These are phyloP conservation scores for Drosophila novamexicana DNA, from an alignment of 1,140 invertebrate species.

Conservation along the genomic window DNA sequence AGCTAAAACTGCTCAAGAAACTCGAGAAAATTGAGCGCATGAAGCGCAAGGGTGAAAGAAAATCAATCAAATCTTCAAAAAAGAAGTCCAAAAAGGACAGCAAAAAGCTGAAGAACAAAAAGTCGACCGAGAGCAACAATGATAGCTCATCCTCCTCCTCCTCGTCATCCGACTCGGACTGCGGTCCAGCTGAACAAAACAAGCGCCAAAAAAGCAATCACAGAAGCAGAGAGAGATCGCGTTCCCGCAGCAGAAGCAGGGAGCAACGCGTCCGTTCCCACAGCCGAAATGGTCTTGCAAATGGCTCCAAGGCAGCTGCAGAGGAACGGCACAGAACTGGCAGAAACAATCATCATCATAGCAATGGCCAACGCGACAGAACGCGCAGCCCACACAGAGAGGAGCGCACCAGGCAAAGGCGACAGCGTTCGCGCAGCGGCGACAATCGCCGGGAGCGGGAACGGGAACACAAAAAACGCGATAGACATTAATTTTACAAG, in stretches of 20 bases:
- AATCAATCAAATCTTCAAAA: slow-evolving; percentile 30
- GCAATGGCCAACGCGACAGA: slow-evolving; percentile 33
- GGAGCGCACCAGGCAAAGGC: slow-evolving; percentile 33
- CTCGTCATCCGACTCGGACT: slow-evolving; percentile 45
- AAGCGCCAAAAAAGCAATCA: slow-evolving; percentile 20
- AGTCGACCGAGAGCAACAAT: slow-evolving; percentile 7
- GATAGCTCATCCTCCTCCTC: slow-evolving; percentile 36
- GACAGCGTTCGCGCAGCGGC: slow-evolving; percentile 23
- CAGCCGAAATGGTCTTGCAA: slow-evolving; percentile 7
- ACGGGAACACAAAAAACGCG: slow-evolving; percentile 35
- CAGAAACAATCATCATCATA: slow-evolving; percentile 32
- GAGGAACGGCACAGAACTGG: slow-evolving; percentile 13
- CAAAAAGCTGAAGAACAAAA: slow-evolving; percentile 53
- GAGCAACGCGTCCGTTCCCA: background rate
- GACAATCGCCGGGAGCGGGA: slow-evolving; percentile 41
- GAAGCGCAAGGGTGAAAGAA: slow-evolving; percentile 82
- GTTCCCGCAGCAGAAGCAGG: slow-evolving; percentile 32
- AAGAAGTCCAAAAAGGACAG: slow-evolving; percentile 66
- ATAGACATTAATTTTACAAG: slow-evolving; percentile 40
- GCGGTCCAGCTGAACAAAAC: slow-evolving; percentile 28
- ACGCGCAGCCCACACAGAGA: slow-evolving; percentile 41
- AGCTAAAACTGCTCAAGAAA: slow-evolving; percentile 95
- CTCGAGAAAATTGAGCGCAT: slow-evolving; percentile 91
- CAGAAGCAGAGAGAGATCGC: slow-evolving; percentile 10
- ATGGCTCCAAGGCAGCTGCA: background rate